Evolutionary conservation across 1,140 invertebrate genomes (phyloP).

Genomic region (Magallana ariakensis): DNA sequence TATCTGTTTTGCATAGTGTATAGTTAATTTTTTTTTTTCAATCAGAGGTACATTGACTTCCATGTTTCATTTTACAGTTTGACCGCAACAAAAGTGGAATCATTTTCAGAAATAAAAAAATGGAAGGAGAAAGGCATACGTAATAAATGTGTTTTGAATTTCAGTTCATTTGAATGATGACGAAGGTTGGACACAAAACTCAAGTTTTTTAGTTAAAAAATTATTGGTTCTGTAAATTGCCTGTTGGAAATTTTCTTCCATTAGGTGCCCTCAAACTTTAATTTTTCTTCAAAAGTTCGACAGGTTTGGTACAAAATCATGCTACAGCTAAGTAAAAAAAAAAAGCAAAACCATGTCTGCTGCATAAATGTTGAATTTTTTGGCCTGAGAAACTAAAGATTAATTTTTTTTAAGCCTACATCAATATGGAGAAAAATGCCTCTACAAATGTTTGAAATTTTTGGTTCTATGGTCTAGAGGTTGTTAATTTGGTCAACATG

Average conservation of each 20-base stretch:
- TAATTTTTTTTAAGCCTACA: slow-evolving; percentile 10
- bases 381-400: slow-evolving; percentile 11
- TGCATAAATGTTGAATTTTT: slow-evolving; percentile 10
- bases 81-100: neutral
- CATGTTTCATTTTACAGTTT: slow-evolving; percentile 23
- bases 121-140: slow-evolving; percentile 1
- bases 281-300: neutral
- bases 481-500: slow-evolving; percentile 2
- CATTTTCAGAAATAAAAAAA: slow-evolving; percentile 20
- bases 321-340: neutral
- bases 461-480: slow-evolving; percentile 9
- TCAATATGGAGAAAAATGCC: slow-evolving; percentile 7
- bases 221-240: slow-evolving; percentile 9
- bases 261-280: slow-evolving; percentile 12
- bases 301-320: neutral
- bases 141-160: slow-evolving; percentile 16
- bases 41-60: neutral
- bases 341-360: slow-evolving; percentile 15
- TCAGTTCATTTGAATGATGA: slow-evolving; percentile 18
- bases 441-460: slow-evolving; percentile 1
- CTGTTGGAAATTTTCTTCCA: neutral
- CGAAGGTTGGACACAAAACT: slow-evolving; percentile 6
- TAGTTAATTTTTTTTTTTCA: neutral
- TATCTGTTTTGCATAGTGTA: slow-evolving; percentile 19
- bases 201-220: slow-evolving; percentile 8